A percentile compares a stretch with the other conserved stretches of the same genome.
These are phyloP conservation scores for Ips typographus DNA, from an alignment of 1,140 invertebrate species.

Conservation along the genomic window DNA sequence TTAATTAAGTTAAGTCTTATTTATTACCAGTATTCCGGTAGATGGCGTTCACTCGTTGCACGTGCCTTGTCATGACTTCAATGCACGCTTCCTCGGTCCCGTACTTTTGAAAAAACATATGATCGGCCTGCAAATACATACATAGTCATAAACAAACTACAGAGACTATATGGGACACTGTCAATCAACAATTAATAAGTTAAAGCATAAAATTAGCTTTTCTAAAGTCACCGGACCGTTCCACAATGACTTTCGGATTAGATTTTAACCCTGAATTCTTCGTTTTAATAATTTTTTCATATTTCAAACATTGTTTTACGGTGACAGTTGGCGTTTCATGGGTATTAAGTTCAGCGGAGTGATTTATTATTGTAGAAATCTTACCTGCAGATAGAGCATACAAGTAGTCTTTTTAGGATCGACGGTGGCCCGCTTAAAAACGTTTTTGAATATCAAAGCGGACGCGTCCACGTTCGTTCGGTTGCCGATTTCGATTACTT, in stretches of 20 bases:
- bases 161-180: neutral
- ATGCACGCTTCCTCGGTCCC: constrained; percentile 92
- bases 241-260: no score
- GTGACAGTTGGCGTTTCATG: no score
- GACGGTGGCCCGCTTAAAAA: constrained; percentile 71
- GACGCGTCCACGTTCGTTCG: constrained; percentile 45
- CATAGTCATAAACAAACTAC: neutral
- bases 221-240: no score
- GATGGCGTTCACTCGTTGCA: constrained; percentile 90
- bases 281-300: no score
- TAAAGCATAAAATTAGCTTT: no score
- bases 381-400: constrained; percentile 83
- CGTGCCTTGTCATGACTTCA: constrained; percentile 91
- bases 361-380: no score
- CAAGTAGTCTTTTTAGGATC: constrained; percentile 82
- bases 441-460: constrained; percentile 58
- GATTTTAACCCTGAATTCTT: neutral
- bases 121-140: constrained; percentile 66
- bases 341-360: no score
- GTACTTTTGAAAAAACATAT: constrained; percentile 90
- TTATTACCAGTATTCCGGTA: constrained; percentile 80
- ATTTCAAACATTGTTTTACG: no score
- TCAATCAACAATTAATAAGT: neutral
- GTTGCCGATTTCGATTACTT: constrained; percentile 44
- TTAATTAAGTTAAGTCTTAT: neutral